A percentile compares a stretch with the other conserved stretches of the same genome.
Conservation (phyloP, 2,888 invertebrate genomes). For the Pteria penguin region DNA sequence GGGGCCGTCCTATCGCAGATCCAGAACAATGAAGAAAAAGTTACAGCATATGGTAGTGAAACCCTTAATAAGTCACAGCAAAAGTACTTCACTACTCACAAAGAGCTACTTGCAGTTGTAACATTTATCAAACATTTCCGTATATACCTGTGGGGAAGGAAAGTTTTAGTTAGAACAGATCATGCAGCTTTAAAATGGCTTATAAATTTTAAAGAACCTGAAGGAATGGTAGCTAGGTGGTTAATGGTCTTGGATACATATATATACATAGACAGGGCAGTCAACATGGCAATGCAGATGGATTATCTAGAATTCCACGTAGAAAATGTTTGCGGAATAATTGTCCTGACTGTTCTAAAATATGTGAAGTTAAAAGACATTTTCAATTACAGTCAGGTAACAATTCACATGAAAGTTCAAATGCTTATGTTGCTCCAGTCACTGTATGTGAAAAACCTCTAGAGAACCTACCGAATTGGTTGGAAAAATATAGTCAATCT, state of each 20-base stretch:
- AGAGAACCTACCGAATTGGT: constrained; percentile 6
- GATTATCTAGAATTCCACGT: constrained; percentile 7
- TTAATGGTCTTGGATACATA: constrained; percentile 27
- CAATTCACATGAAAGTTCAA: background rate
- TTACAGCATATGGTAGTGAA: constrained; percentile 22
- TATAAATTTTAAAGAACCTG: constrained; percentile 23
- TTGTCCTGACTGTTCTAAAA: constrained; percentile 3
- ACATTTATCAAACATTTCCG: constrained; percentile 49
- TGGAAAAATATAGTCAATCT: background rate
- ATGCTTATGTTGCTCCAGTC: background rate
- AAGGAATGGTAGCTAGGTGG: constrained; percentile 35
- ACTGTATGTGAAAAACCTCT: too few species aligned
- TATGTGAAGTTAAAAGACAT: background rate
- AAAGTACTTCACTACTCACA: constrained; percentile 34
- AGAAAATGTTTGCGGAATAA: background rate
- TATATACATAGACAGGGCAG: constrained; percentile 17
- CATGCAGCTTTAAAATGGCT: constrained; percentile 22
- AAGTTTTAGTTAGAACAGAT: constrained; percentile 9
- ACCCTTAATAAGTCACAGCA: constrained; percentile 34
- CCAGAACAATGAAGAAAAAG: constrained; percentile 20
- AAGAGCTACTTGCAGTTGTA: constrained; percentile 47
- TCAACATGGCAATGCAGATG: constrained; percentile 26
- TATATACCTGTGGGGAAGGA: constrained; percentile 49
- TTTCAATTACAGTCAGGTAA: background rate
- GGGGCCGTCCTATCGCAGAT: constrained; percentile 3